These are phyloP conservation scores for Lepidochitona cinerea DNA, from an alignment of 2,888 invertebrate genomes.

Conservation along the genomic window DNA sequence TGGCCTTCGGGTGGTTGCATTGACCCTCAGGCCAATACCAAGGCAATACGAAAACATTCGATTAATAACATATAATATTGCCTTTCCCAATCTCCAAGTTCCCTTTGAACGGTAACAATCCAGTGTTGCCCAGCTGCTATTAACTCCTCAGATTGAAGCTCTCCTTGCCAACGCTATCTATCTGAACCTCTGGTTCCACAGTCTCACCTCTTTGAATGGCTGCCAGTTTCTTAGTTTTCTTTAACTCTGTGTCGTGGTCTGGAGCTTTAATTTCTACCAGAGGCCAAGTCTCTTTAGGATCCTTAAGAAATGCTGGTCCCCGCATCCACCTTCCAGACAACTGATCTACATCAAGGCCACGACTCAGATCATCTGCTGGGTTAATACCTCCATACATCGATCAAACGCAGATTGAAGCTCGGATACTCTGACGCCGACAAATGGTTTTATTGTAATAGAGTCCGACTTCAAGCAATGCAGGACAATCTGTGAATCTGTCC, in stretches of 20 bases:
- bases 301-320: neutral
- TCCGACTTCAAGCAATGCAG: neutral
- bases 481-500: neutral
- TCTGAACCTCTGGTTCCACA: too few relatives aligned
- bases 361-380: conserved; percentile 3
- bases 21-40: too few relatives aligned
- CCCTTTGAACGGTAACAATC: neutral
- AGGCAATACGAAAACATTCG: too few relatives aligned
- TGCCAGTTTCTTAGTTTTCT: neutral
- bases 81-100: neutral
- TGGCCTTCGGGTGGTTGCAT: too few relatives aligned
- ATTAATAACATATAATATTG: too few relatives aligned
- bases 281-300: neutral
- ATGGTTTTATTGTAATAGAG: neutral
- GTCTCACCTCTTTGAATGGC: neutral
- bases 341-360: neutral
- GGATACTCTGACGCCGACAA: neutral
- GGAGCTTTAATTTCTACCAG: neutral
- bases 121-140: neutral
- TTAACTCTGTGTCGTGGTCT: neutral
- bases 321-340: neutral
- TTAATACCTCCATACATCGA: neutral
- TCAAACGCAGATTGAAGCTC: neutral
- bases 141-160: neutral
- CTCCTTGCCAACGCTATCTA: neutral